Evolutionary conservation across 2,888 invertebrate genomes (phyloP).

Genomic region (Neoscelio sp.): DNA sequence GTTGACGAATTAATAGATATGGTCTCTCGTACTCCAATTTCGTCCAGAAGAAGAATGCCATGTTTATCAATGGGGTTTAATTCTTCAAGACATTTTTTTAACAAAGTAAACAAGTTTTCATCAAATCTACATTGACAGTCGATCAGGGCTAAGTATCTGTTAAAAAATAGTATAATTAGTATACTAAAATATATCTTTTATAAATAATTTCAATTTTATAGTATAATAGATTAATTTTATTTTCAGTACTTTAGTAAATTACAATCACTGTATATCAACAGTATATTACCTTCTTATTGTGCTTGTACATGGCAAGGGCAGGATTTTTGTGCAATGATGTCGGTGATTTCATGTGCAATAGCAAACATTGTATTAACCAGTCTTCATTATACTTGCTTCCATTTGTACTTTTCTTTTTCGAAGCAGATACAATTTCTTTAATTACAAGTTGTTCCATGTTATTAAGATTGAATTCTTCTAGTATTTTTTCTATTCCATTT

Average conservation of each 20-base stretch:
- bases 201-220: no score
- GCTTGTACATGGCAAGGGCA: slow-evolving; percentile 24
- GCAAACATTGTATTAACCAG: slow-evolving; percentile 32
- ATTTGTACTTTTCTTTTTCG: slow-evolving; percentile 29
- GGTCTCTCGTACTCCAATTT: no score
- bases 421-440: slow-evolving; percentile 28
- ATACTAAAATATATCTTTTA: no score
- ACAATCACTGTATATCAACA: no score
- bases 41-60: no score
- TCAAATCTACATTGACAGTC: no score
- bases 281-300: slow-evolving; percentile 34
- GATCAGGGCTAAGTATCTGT: no score
- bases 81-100: not conserved
- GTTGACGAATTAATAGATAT: no score
- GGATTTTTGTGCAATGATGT: slow-evolving; percentile 33
- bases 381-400: slow-evolving; percentile 30
- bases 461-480: slow-evolving; percentile 8
- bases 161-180: no score
- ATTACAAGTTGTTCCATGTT: slow-evolving; percentile 13
- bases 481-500: not conserved
- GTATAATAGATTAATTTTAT: no score
- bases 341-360: slow-evolving; percentile 44
- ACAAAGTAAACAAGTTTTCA: not conserved
- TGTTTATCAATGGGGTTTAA: not conserved
- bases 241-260: no score